Conservation (phyloP, 2,113 vertebrate species). For the Natator depressus region DNA sequence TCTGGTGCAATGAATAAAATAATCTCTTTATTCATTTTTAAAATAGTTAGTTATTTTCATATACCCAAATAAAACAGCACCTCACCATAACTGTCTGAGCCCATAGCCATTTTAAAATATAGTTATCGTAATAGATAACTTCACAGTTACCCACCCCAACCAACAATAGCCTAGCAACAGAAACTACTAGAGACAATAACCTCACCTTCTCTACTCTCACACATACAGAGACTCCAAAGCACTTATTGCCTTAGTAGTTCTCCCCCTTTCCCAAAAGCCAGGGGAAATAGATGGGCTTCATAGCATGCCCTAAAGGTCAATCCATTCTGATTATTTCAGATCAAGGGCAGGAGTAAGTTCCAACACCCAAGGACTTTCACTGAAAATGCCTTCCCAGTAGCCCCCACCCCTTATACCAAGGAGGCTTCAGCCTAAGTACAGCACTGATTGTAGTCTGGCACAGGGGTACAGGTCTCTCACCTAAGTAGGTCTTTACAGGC, state of each 20-base stretch:
- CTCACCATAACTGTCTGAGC: neutral
- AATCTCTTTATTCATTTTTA: neutral
- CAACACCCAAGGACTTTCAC: constrained; percentile 1
- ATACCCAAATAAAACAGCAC: neutral
- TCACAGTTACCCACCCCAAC: neutral
- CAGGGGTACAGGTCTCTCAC: neutral
- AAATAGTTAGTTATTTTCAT: neutral
- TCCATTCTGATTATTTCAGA: neutral
- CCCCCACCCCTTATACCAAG: constrained; percentile 7
- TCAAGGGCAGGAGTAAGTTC: neutral
- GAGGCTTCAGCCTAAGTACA: constrained; percentile 6
- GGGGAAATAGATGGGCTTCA: neutral
- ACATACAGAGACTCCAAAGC: neutral
- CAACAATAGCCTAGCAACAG: neutral
- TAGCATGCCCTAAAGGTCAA: neutral
- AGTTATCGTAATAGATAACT: neutral
- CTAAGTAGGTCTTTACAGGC: neutral
- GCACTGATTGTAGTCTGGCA: constrained; percentile 6
- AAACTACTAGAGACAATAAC: neutral
- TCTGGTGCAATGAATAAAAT: neutral
- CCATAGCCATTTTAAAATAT: neutral
- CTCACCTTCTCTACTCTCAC: neutral
- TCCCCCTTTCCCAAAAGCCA: too few species aligned
- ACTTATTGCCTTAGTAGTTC: neutral
- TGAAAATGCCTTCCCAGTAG: constrained; percentile 32